Evolutionary conservation across 2,113 vertebrate genomes (phyloP).

Genomic region (Marmota flaviventris): DNA sequence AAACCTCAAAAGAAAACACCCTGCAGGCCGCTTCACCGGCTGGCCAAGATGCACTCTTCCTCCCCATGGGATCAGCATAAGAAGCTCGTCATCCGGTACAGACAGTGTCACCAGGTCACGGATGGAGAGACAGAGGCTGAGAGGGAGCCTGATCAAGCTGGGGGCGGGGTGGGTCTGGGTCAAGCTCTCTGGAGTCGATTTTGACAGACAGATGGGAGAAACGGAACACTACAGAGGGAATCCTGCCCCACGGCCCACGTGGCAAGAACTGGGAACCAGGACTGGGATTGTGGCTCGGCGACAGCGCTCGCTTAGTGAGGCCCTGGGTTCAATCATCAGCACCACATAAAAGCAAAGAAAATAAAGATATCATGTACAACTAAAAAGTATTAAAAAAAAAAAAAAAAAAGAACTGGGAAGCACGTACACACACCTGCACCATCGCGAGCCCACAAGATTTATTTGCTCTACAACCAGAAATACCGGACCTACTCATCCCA

Average conservation of each 20-base stretch:
- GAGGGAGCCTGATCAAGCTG: neutral
- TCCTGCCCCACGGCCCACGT: rapidly evolving
- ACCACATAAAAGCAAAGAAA: no score
- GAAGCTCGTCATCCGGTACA: neutral
- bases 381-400: no score
- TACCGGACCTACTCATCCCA: neutral
- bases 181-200: neutral
- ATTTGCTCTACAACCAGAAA: neutral
- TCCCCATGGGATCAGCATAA: neutral
- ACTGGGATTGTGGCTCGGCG: no score
- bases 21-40: neutral
- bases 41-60: neutral
- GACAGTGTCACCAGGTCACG: neutral
- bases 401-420: no score
- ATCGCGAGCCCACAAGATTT: neutral
- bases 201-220: neutral
- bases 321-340: no score
- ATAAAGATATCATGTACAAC: no score
- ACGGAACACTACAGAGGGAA: neutral
- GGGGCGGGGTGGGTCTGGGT: no score
- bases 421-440: neutral
- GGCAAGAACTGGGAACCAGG: neutral
- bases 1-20: neutral
- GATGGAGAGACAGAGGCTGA: neutral
- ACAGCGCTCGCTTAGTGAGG: no score